phyloP scores from a whole-genome alignment of 2,797 vertebrate genomes.

The Gallinago solitaria region DNA sequence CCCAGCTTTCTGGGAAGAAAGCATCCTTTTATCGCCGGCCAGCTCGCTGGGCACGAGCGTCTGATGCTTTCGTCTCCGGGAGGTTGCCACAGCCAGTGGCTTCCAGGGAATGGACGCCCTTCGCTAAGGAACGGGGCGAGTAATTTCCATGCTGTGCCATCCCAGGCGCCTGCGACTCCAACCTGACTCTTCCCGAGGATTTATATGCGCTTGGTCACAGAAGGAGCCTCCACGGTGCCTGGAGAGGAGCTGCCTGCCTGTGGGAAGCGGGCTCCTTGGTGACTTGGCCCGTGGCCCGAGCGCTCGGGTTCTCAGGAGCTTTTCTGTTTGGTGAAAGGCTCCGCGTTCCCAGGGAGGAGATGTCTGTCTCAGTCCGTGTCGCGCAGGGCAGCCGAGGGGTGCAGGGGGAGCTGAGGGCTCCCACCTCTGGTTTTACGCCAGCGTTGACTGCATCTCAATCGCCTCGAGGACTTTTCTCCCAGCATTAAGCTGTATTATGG shows the following conservation, averaged over 20 bases:
- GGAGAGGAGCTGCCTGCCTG: neutral
- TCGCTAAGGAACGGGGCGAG: neutral
- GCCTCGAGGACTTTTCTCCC: neutral
- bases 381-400: rapidly evolving
- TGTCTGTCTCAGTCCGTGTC: neutral
- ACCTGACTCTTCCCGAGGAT: neutral
- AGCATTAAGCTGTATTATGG: neutral
- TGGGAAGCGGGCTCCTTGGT: neutral
- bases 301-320: neutral
- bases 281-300: neutral
- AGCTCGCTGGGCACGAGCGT: neutral
- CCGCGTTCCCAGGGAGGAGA: neutral
- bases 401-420: neutral
- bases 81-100: neutral
- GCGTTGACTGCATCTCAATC: neutral
- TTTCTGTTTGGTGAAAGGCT: neutral
- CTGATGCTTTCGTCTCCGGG: neutral
- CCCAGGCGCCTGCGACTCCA: neutral
- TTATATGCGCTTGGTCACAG: rapidly evolving
- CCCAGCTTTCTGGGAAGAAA: neutral
- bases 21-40: neutral
- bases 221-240: neutral
- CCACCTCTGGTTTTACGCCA: neutral
- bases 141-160: neutral
- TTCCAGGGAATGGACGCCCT: neutral